These are phyloP conservation scores for Aphelinus atriplicis DNA, from an alignment of 1,140 invertebrate species.

Conservation along the genomic window DNA sequence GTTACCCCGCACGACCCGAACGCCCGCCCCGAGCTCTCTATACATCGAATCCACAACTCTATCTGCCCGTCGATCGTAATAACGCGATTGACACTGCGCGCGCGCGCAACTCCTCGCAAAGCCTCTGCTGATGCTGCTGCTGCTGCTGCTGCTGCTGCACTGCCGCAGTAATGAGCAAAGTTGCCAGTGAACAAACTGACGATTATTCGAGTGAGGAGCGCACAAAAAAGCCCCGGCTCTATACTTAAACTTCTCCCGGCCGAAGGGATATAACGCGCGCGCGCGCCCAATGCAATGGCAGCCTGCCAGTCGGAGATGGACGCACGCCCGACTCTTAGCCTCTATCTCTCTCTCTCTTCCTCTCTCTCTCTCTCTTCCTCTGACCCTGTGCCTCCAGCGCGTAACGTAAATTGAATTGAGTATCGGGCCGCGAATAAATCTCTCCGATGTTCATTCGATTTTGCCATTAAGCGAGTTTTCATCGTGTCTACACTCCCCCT, in stretches of 20 bases:
- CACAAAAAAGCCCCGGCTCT: slow-evolving; percentile 2
- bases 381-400: no score
- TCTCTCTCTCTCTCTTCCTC: background rate
- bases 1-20: background rate
- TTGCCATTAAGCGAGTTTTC: background rate
- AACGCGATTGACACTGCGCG: background rate
- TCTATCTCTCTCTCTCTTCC: slow-evolving; percentile 29
- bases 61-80: background rate
- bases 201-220: slow-evolving; percentile 2
- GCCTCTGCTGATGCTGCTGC: no score
- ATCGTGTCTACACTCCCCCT: no score
- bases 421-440: slow-evolving; percentile 52
- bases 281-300: slow-evolving; percentile 39
- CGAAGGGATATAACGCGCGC: background rate
- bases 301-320: slow-evolving; percentile 45
- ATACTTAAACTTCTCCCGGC: background rate
- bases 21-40: no score
- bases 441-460: slow-evolving; percentile 53
- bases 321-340: slow-evolving; percentile 44
- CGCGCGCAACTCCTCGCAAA: background rate
- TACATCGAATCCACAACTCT: no score
- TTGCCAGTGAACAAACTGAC: background rate
- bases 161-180: slow-evolving; percentile 16
- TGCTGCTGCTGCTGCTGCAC: background rate
- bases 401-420: slow-evolving; percentile 60